Percentiles rank a stretch among this genome's conserved stretches.
phyloP scores from a whole-genome alignment of 2,888 invertebrate species.

The Macrophya annulata region DNA sequence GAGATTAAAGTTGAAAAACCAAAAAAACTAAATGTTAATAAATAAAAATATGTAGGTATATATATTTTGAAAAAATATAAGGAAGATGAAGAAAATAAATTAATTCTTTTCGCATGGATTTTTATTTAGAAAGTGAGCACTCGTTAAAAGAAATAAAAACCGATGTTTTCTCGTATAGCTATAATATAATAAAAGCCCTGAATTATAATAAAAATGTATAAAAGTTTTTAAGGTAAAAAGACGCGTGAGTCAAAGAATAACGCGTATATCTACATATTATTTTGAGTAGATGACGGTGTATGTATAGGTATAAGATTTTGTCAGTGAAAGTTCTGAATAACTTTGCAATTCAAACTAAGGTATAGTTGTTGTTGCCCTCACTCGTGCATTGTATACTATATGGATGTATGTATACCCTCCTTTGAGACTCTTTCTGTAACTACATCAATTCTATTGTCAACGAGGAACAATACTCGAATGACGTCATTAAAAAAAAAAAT shows the following conservation, averaged over 20 bases:
- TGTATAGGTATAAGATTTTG: background rate
- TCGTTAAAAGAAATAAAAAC: background rate
- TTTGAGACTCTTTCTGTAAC: conserved; percentile 19
- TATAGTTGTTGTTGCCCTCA: background rate
- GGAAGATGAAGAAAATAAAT: background rate
- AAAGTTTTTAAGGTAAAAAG: background rate
- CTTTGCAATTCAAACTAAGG: conserved; percentile 41
- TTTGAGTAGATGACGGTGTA: background rate
- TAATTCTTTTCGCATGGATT: background rate
- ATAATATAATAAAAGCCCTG: background rate
- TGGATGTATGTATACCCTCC: background rate
- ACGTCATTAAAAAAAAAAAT: conserved; percentile 23
- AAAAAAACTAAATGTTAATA: background rate
- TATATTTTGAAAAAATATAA: background rate
- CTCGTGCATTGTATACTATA: background rate
- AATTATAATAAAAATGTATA: background rate
- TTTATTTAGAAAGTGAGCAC: background rate
- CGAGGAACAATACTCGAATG: conserved; percentile 9
- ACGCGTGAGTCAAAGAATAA: background rate
- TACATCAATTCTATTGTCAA: conserved; percentile 37
- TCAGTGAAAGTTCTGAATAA: conserved; percentile 35
- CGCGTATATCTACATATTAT: background rate
- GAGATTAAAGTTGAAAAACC: background rate
- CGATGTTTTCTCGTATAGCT: background rate
- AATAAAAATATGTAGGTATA: background rate